Evolutionary conservation across 2,797 vertebrate genomes (phyloP), one percentile per base, ranked within the genome.

Genomic region (Malurus leucopterus): DNA sequence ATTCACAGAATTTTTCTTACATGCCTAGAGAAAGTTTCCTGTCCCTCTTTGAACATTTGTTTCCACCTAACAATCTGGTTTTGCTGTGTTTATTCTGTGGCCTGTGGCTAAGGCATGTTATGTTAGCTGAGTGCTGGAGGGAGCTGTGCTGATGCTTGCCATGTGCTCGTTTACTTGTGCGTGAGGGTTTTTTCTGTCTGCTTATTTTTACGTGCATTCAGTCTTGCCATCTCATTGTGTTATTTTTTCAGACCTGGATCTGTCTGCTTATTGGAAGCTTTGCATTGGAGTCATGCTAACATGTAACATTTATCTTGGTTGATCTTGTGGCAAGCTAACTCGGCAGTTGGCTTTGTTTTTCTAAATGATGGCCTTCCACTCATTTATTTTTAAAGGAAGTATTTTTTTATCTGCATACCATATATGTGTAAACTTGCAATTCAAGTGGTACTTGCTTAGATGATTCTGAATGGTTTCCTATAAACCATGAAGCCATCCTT

Each of bases 71-170:
- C 12, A 29, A 62, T 75, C 71, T 90, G 77, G 34, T 93, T 94
- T 95, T 92, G 69, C 79, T 86, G 64, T 95, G 69, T 96, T 96
- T 95, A 75, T 85, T 90, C 65, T 91, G 72, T 90, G 72, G 76
- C 91, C 85, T 93, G 62, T 93, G 91, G 92, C 83, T 92, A 84
- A 85, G 86, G 76, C 55, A 84, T 79, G 67, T 84, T 93, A 65
- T 89, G 81, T 93, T 90, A 72, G 69, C 72, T 85, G 68, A 84
- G 53, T 59, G 50, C 73, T 93, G 84, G 64, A 86, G 87, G 69
- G 51, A 22, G 75, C 58, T 95, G 76, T 84, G 53, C 73, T 93
- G 70, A 47, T 93, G 32, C 43, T 90, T 92, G 27, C 83, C 85
- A 24, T 88, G 67, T 68, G 79, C 71, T 76, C 43, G 7, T 69